Percentiles rank a stretch among this genome's conserved stretches.
Conservation (phyloP, 2,797 vertebrate genomes). For the Darevskia mixta region DNA sequence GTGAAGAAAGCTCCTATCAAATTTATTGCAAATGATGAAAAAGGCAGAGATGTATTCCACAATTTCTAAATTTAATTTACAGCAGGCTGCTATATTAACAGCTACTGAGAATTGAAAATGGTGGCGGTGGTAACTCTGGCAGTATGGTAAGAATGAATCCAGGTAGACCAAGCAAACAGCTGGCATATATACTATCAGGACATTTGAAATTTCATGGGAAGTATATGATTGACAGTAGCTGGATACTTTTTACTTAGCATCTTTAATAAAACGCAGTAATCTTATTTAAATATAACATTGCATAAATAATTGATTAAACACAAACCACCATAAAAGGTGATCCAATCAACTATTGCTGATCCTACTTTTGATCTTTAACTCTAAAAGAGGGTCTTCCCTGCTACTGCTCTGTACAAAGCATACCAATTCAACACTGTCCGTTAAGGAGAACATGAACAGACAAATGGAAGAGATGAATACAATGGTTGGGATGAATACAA, state of each 20-base stretch:
- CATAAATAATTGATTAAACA: background rate
- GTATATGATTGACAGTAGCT: background rate
- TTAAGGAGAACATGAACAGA: too few relatives aligned
- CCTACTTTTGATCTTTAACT: background rate
- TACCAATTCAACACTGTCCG: too few relatives aligned
- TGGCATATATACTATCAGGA: background rate
- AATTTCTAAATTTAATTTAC: constrained; percentile 18
- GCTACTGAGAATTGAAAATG: background rate
- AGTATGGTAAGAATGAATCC: background rate
- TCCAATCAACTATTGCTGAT: background rate
- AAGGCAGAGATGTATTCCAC: constrained; percentile 7
- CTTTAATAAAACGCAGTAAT: background rate
- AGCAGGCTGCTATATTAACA: background rate
- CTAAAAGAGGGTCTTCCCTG: too few relatives aligned
- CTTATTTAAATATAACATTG: background rate
- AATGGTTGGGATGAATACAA: too few relatives aligned
- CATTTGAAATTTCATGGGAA: background rate
- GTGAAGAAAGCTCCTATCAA: background rate
- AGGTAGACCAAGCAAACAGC: background rate
- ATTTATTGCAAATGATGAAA: background rate
- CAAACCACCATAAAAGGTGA: background rate
- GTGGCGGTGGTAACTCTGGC: background rate
- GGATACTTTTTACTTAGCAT: background rate
- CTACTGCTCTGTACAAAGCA: too few relatives aligned
- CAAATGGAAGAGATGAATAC: too few relatives aligned